A percentile compares a stretch with the other conserved stretches of the same genome.
Evolutionary conservation across 2,113 vertebrate species (phyloP).

Genomic region (Rhinogobius similis): DNA sequence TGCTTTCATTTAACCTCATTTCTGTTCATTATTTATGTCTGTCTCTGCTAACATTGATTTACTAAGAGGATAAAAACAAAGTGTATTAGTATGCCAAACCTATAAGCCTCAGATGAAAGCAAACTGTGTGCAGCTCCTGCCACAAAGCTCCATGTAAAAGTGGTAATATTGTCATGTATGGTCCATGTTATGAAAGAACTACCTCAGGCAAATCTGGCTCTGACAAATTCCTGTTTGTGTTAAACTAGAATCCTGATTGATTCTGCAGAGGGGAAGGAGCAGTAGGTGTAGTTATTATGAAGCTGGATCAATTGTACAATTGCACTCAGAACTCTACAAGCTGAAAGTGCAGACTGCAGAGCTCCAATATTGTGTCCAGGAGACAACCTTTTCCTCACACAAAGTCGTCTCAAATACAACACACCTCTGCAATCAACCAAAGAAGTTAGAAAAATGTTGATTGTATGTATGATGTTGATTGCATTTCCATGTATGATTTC

Average conservation of each 20-base stretch:
- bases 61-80: constrained; percentile 26
- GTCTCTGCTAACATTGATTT: constrained; percentile 34
- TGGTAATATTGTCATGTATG: constrained; percentile 2
- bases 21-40: constrained; percentile 3
- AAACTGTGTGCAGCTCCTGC: not conserved
- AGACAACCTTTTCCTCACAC: not conserved
- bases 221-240: constrained; percentile 5
- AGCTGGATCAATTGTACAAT: constrained; percentile 21
- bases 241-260: constrained; percentile 20
- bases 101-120: constrained; percentile 12
- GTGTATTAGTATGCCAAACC: constrained; percentile 21
- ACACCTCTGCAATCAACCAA: not conserved
- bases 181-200: too few relatives aligned
- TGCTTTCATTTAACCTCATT: not conserved
- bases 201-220: not conserved
- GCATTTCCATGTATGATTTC: not conserved
- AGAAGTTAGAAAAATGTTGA: too few relatives aligned
- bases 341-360: not conserved
- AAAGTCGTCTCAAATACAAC: not conserved
- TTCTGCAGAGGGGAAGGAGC: constrained; percentile 7
- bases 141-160: not conserved
- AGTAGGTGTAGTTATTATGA: not conserved
- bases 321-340: constrained; percentile 24
- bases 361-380: not conserved
- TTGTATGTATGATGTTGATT: too few relatives aligned